phyloP scores from a whole-genome alignment of 2,888 invertebrate species.

The Cheilosia impressa region DNA sequence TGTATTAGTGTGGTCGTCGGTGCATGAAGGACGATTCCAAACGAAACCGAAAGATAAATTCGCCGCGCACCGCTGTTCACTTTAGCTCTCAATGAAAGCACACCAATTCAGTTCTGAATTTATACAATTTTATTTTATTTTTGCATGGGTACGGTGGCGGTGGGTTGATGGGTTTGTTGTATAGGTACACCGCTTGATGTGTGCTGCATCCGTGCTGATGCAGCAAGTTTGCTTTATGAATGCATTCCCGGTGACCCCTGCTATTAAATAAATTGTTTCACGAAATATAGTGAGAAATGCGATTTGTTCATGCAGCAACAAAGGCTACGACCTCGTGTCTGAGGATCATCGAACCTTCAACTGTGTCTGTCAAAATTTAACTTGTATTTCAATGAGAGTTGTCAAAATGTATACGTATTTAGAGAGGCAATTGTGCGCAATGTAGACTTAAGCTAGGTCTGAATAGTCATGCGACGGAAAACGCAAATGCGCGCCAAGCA shows the following conservation, averaged over 20 bases:
- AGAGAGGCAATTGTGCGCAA: no score
- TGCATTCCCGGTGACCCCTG: slow-evolving; percentile 55
- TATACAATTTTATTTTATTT: slow-evolving; percentile 11
- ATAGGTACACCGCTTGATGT: neutral
- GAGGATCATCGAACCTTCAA: slow-evolving; percentile 7
- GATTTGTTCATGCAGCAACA: slow-evolving; percentile 20
- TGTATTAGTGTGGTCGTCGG: slow-evolving; percentile 77
- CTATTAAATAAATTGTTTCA: slow-evolving; percentile 64
- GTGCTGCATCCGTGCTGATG: slow-evolving; percentile 17
- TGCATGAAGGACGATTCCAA: slow-evolving; percentile 81
- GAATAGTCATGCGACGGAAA: no score
- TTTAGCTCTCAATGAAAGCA: slow-evolving; percentile 46
- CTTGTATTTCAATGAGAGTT: no score
- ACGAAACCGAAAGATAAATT: slow-evolving; percentile 73
- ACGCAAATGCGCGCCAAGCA: no score
- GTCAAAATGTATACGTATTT: no score
- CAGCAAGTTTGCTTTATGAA: slow-evolving; percentile 24
- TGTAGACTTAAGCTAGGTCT: no score
- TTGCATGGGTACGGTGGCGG: slow-evolving; percentile 7
- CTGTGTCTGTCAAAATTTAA: neutral
- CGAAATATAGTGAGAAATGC: slow-evolving; percentile 49
- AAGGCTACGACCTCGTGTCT: neutral
- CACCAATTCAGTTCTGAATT: slow-evolving; percentile 39
- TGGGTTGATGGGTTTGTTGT: neutral
- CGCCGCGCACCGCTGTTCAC: slow-evolving; percentile 30